Percentiles rank a stretch among this genome's conserved stretches.
These are phyloP conservation scores for Hypena proboscidalis DNA, from an alignment of 2,888 invertebrate genomes.

Conservation along the genomic window DNA sequence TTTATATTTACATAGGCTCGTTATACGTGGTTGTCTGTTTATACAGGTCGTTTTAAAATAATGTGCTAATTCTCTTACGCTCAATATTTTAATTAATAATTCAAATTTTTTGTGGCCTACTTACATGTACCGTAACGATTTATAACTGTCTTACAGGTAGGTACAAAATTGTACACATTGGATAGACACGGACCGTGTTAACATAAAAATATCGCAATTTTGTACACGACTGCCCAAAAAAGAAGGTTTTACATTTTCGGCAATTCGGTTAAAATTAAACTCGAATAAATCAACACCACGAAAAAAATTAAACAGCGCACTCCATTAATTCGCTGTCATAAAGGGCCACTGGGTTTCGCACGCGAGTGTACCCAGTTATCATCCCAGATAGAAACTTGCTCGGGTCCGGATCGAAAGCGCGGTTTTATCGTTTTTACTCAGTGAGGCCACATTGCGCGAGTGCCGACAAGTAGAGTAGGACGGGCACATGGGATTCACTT, in stretches of 20 bases:
- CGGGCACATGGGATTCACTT: conserved; percentile 44
- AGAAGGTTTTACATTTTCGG: too few species aligned
- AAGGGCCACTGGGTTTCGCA: conserved; percentile 45
- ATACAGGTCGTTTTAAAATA: conserved; percentile 3
- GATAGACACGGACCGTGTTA: too few species aligned
- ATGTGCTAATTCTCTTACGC: conserved; percentile 9
- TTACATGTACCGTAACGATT: too few species aligned
- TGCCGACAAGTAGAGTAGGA: conserved; percentile 54
- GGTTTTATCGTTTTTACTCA: conserved; percentile 67
- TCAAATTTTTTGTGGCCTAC: too few species aligned
- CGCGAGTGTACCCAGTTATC: conserved; percentile 58
- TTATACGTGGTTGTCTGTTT: not conserved
- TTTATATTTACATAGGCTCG: not conserved
- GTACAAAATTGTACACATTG: too few species aligned
- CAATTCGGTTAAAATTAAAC: too few species aligned
- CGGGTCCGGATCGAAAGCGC: conserved; percentile 79
- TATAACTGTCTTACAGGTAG: too few species aligned
- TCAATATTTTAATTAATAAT: too few species aligned
- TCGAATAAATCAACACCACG: too few species aligned
- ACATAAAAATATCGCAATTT: too few species aligned
- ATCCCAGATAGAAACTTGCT: conserved; percentile 74
- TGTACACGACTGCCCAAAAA: too few species aligned
- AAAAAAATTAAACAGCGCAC: conserved; percentile 19
- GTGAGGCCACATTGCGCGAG: conserved; percentile 55
- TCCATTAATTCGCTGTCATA: conserved; percentile 36